These are phyloP conservation scores for Cyprinodon brontotheroides DNA, from an alignment of 2,113 vertebrate species.

Conservation along the genomic window DNA sequence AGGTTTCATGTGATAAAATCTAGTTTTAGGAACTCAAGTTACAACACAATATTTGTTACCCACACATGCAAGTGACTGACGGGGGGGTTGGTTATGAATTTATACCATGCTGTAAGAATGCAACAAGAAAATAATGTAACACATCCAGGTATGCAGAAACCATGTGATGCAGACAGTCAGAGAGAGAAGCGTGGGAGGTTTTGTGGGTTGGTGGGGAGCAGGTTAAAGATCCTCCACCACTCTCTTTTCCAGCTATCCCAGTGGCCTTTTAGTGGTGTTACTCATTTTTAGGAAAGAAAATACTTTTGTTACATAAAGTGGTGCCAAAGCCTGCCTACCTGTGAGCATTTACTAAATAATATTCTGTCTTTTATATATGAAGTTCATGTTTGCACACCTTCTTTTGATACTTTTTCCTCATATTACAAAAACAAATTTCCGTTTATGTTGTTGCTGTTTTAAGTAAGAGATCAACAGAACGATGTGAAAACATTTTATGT, in stretches of 20 bases:
- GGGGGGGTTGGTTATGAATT: conserved; percentile 14
- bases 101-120: conserved; percentile 10
- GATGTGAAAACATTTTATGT: background rate
- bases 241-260: conserved; percentile 61
- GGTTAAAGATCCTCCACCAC: conserved; percentile 57
- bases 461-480: background rate
- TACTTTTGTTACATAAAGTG: conserved; percentile 66
- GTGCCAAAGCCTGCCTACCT: conserved; percentile 47
- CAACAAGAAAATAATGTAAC: conserved; percentile 27
- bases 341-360: background rate
- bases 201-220: conserved; percentile 62
- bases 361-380: background rate
- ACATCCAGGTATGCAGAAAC: conserved; percentile 26
- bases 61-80: conserved; percentile 10
- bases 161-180: conserved; percentile 33
- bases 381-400: background rate
- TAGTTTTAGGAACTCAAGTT: background rate
- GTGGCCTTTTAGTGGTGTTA: conserved; percentile 59
- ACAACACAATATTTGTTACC: background rate
- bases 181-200: conserved; percentile 59
- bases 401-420: background rate
- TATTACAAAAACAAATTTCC: background rate
- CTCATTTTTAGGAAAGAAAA: conserved; percentile 67
- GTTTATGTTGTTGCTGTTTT: background rate
- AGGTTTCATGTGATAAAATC: conserved; percentile 11